Evolutionary conservation across 1,140 invertebrate species (phyloP).

Genomic region (Penaeus chinensis): DNA sequence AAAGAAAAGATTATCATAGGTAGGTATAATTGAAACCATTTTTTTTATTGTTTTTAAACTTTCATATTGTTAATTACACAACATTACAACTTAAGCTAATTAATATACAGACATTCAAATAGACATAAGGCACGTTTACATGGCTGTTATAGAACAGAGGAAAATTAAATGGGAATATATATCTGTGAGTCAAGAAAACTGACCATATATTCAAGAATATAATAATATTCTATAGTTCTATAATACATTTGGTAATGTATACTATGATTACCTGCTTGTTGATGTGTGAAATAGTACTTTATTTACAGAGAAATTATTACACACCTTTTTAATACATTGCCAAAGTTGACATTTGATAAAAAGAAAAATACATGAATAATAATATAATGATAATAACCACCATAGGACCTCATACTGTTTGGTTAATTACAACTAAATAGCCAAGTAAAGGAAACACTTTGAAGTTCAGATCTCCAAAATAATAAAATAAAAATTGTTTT

Average conservation of each 20-base stretch:
- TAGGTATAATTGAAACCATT: neutral
- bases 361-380: too few relatives aligned
- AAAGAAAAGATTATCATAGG: neutral
- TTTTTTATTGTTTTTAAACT: neutral
- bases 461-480: too few relatives aligned
- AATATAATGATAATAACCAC: too few relatives aligned
- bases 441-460: too few relatives aligned
- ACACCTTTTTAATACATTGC: too few relatives aligned
- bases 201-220: neutral
- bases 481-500: too few relatives aligned
- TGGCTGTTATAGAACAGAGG: constrained; percentile 11
- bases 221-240: constrained; percentile 13
- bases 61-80: constrained; percentile 11
- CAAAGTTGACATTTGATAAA: too few relatives aligned
- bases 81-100: constrained; percentile 11
- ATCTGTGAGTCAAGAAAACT: neutral
- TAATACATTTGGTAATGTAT: neutral
- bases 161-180: neutral
- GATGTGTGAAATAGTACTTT: too few relatives aligned
- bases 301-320: too few relatives aligned
- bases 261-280: too few relatives aligned
- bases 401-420: too few relatives aligned
- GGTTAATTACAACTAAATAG: too few relatives aligned
- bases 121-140: constrained; percentile 28
- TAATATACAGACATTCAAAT: constrained; percentile 18